These are phyloP conservation scores for Stigmatopora nigra DNA, from an alignment of 2,113 vertebrate genomes.

Conservation along the genomic window DNA sequence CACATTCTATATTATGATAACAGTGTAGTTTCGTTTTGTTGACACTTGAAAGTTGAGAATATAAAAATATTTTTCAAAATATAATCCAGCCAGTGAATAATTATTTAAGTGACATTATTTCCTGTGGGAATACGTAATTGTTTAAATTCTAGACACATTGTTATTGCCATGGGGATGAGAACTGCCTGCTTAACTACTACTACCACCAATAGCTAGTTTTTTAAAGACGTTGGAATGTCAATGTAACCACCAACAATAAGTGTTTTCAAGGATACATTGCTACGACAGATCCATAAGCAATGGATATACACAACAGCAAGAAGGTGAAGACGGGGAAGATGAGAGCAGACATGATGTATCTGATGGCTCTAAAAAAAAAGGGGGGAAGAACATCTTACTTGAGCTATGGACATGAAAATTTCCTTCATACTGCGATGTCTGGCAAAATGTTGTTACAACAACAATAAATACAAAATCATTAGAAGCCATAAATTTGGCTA, in stretches of 20 bases:
- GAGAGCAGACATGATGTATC: conserved; percentile 83
- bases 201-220: neutral
- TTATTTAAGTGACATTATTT: no score
- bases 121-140: no score
- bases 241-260: neutral
- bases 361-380: conserved; percentile 76
- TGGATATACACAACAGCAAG: conserved; percentile 82
- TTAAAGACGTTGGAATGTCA: neutral
- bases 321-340: conserved; percentile 91
- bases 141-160: no score
- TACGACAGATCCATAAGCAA: conserved; percentile 86
- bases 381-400: conserved; percentile 26
- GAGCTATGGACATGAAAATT: neutral
- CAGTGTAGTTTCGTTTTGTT: no score
- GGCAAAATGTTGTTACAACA: neutral
- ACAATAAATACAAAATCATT: neutral
- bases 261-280: conserved; percentile 82
- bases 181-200: neutral
- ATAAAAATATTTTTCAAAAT: no score
- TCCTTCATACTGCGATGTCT: neutral
- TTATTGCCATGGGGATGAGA: no score
- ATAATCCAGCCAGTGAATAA: no score
- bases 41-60: no score
- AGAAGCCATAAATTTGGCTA: no score
- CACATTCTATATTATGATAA: no score